These are phyloP conservation scores for Drosophila melanogaster DNA, from an alignment of 1,140 invertebrate genomes.

Conservation along the genomic window Release_6_plus_ISO1_MT NC_004354.4:10063501-10064000, in stretches of 20 bases:
- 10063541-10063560: neutral
- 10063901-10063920: constrained; percentile 38
- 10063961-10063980: neutral
- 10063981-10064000: neutral
- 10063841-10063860: neutral
- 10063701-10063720: neutral
- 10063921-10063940: constrained; percentile 15
- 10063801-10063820: constrained; percentile 29
- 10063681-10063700: constrained; percentile 18
- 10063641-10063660: constrained; percentile 27
- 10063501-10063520: constrained; percentile 26
- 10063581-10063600: constrained; percentile 16
- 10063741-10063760: too few species aligned
- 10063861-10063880: neutral
- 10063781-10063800: constrained; percentile 12
- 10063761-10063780: neutral
- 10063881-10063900: constrained; percentile 43
- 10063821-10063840: constrained; percentile 20
- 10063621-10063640: constrained; percentile 53
- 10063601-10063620: constrained; percentile 17
- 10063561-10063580: constrained; percentile 24
- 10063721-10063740: too few species aligned
- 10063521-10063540: constrained; percentile 12
- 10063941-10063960: neutral
- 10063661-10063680: constrained; percentile 24